These are phyloP conservation scores for Valencia hispanica DNA, from an alignment of 2,797 vertebrate genomes.

Conservation along the genomic window DNA sequence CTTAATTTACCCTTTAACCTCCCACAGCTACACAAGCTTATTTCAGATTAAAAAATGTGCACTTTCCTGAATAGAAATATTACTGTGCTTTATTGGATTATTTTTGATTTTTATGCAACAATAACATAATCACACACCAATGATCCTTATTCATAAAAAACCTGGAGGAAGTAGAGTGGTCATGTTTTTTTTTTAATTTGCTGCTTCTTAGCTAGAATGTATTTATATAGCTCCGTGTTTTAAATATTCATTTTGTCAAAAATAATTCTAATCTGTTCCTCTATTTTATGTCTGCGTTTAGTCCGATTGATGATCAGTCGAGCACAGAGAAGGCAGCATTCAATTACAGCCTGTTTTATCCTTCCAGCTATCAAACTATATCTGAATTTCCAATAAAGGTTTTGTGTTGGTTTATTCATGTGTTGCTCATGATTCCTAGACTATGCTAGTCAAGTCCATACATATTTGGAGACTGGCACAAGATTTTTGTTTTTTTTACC, in stretches of 20 bases:
- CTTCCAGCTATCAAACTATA: constrained; percentile 21
- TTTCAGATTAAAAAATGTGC: constrained; percentile 32
- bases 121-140: neutral
- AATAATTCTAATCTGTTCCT: constrained; percentile 16
- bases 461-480: neutral
- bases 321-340: constrained; percentile 16
- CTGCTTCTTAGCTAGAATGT: neutral
- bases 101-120: constrained; percentile 25
- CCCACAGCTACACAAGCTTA: constrained; percentile 11
- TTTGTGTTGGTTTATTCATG: constrained; percentile 1
- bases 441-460: neutral
- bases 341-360: constrained; percentile 14
- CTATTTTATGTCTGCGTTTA: constrained; percentile 27
- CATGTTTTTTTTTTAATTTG: neutral
- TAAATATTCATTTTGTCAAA: constrained; percentile 2
- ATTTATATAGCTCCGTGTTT: constrained; percentile 6
- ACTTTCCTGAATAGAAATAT: constrained; percentile 29
- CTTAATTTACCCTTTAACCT: constrained; percentile 39
- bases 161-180: neutral
- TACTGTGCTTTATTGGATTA: constrained; percentile 26
- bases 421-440: neutral
- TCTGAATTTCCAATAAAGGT: constrained; percentile 4
- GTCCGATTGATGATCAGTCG: constrained; percentile 35
- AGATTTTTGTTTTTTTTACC: neutral
- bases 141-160: neutral